These are phyloP conservation scores for Lepus timidus DNA, from an alignment of 2,113 vertebrate genomes.

Conservation along the genomic window DNA sequence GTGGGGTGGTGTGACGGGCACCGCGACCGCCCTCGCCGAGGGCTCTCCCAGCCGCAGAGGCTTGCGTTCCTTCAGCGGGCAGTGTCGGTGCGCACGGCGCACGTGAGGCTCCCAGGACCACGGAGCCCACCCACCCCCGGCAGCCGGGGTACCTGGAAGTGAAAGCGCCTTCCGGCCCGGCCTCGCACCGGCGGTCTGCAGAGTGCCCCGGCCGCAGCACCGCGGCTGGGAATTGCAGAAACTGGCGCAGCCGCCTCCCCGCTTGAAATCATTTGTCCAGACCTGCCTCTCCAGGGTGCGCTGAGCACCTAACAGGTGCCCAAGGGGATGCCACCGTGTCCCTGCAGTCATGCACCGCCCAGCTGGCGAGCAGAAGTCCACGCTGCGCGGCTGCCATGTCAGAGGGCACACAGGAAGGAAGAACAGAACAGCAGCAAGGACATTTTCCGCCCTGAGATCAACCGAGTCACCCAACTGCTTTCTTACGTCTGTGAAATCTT, in stretches of 20 bases:
- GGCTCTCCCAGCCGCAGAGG: background rate
- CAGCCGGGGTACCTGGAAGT: background rate
- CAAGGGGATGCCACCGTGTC: background rate
- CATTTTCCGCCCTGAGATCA: background rate
- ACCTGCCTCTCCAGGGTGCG: slow-evolving; percentile 7
- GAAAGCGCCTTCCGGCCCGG: background rate
- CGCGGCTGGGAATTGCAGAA: slow-evolving; percentile 18
- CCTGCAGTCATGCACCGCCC: background rate
- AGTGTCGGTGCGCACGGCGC: background rate
- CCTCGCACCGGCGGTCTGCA: background rate
- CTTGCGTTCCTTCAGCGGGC: background rate
- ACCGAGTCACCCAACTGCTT: background rate
- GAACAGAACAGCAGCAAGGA: slow-evolving; percentile 13
- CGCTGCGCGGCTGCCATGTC: background rate
- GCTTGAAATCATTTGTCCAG: slow-evolving; percentile 21
- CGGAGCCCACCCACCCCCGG: background rate
- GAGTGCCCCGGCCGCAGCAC: background rate
- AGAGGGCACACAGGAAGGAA: background rate
- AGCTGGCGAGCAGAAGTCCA: slow-evolving; percentile 14
- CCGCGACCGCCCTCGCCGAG: background rate
- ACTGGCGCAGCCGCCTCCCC: background rate
- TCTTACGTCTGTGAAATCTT: slow-evolving; percentile 1
- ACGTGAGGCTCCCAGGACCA: background rate
- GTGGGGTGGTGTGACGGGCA: background rate
- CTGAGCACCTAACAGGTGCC: slow-evolving; percentile 32